phyloP scores from a whole-genome alignment of 1,140 invertebrate genomes.

The Homarus americanus region DNA sequence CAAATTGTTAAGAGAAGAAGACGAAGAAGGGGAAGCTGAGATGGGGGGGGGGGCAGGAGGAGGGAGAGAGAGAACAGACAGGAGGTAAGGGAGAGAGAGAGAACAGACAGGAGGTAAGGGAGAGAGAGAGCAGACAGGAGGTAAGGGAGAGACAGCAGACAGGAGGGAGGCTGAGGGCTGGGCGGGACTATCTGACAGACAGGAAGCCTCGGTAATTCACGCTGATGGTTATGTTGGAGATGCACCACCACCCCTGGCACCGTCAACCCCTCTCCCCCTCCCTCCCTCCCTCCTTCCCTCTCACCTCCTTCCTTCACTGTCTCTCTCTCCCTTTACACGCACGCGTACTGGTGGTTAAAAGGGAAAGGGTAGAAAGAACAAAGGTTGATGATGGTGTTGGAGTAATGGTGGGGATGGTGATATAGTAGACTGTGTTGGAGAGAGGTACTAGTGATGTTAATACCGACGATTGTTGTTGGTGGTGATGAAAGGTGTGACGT shows the following conservation, averaged over 20 bases:
- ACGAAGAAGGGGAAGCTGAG: too few relatives aligned
- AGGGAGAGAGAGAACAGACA: not conserved
- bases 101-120: not conserved
- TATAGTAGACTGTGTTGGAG: not conserved
- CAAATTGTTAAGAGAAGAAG: too few relatives aligned
- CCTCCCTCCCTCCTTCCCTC: not conserved
- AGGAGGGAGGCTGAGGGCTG: not conserved
- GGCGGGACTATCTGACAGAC: not conserved
- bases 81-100: not conserved
- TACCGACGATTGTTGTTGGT: too few relatives aligned
- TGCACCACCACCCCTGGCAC: not conserved
- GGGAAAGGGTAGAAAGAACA: too few relatives aligned
- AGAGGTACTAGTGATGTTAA: not conserved
- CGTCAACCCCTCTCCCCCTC: not conserved
- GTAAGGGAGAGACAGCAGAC: too few relatives aligned
- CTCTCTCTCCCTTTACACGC: too few relatives aligned
- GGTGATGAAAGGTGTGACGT: too few relatives aligned
- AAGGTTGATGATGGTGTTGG: too few relatives aligned
- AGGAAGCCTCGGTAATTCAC: conserved; percentile 43
- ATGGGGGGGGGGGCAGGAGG: too few relatives aligned
- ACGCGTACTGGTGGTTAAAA: too few relatives aligned
- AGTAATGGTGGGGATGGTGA: not conserved
- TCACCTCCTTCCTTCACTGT: conserved; percentile 1
- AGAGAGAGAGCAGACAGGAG: not conserved
- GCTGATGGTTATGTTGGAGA: conserved; percentile 45